Base-by-base conservation (phyloP, 2,888 invertebrate species). In the Lomographa bimaculata region DNA sequence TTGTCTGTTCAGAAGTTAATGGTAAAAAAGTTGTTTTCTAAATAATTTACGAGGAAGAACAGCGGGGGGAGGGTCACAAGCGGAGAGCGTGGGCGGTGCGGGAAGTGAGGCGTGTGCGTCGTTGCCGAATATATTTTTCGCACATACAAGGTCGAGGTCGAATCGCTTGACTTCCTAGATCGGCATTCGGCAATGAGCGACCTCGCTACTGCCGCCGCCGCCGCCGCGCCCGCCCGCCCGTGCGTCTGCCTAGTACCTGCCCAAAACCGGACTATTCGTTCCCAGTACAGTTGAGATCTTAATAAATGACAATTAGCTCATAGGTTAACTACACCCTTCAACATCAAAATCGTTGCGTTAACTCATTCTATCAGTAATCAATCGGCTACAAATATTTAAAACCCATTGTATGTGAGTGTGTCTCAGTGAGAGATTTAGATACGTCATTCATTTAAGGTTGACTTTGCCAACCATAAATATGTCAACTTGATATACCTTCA, bases 81-180 rank as follows among this genome's bases (percentile, higher is more conserved):
- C 35, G 28, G 33, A 37, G 42, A 34, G 42, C 39, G 52, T 52
- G 43, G 53, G 42, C 39, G 54, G 53, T 38, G 41, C 32, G 57
- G 50, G 54, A 47, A 54, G 58, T 40, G 60, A 47, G 53, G 59
- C 52, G 54, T 54, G 66, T 70, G 64, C 72, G 76, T 74, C 67
- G 71, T 55, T 62, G 71, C 70, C 76, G 73, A 85, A 83, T 80
- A 79, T 66, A 71, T 77, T 86, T 80, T 86, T 84, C 79, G 80
- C 83, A 77, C 64, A 68, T 53, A 68, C 82, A 87, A 86, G 86
- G 85, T 84, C 83, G 80, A 84, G 87, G 86, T 74, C 76, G 64
- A 64, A 77, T 71, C 72, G 71, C 68, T 86, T 82, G 79, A 86
- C 85, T 89, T 89, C 87, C 87, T 86, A 83, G 82, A 81, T 75